Conservation (phyloP, 2,797 vertebrate genomes). For the Esox masquinongy region DNA sequence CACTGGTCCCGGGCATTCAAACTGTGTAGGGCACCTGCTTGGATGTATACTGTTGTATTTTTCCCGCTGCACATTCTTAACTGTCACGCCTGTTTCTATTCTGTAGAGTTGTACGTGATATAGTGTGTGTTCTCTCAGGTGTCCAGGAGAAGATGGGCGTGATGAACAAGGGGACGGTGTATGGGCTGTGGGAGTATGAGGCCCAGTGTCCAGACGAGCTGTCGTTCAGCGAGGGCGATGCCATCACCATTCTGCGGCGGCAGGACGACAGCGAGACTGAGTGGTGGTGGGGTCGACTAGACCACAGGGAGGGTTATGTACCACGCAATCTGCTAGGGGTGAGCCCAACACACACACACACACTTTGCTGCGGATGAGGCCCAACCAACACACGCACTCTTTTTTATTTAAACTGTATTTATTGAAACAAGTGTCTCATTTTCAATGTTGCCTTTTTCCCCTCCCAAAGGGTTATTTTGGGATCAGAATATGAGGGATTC, state of each 20-base stretch:
- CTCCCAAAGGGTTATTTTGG: too few relatives aligned
- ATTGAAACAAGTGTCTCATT: too few relatives aligned
- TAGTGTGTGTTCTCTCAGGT: conserved; percentile 67
- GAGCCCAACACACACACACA: conserved; percentile 23
- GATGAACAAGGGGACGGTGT: conserved; percentile 96
- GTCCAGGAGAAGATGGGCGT: conserved; percentile 97
- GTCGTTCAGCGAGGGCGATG: conserved; percentile 89
- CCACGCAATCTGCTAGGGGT: conserved; percentile 90
- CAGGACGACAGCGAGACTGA: conserved; percentile 93
- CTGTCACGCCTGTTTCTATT: too few relatives aligned
- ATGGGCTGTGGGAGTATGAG: conserved; percentile 91
- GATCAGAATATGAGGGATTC: too few relatives aligned
- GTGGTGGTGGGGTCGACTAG: conserved; percentile 97
- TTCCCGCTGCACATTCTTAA: too few relatives aligned
- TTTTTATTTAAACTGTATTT: too few relatives aligned
- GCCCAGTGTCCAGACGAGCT: conserved; percentile 90
- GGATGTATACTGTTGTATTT: background rate
- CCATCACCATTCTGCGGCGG: conserved; percentile 87
- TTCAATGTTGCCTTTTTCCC: too few relatives aligned
- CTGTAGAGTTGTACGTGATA: background rate
- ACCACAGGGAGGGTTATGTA: conserved; percentile 93
- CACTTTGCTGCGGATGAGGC: conserved; percentile 76
- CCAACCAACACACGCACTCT: background rate
- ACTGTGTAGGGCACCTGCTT: background rate
- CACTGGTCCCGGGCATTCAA: background rate